Conservation (phyloP, 2,797 vertebrate genomes). For the Lacerta agilis region DNA sequence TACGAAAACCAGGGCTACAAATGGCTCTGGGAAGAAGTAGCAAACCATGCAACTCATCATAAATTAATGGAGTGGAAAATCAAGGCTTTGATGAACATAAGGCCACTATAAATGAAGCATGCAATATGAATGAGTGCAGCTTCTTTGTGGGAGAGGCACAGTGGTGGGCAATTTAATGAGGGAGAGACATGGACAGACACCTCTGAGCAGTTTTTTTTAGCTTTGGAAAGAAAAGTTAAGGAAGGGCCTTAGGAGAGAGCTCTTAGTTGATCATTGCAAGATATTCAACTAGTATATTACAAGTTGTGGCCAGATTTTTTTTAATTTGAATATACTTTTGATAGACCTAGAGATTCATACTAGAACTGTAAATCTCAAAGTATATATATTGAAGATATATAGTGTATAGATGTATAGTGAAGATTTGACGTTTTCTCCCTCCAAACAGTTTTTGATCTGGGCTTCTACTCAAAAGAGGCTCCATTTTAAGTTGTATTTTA, state of each 20-base stretch:
- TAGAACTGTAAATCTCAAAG: conserved; percentile 6
- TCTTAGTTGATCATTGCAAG: conserved; percentile 2
- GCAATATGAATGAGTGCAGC: conserved; percentile 50
- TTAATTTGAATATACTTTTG: not conserved
- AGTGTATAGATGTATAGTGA: no score
- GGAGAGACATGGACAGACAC: conserved; percentile 43
- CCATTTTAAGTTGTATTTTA: no score
- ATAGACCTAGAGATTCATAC: not conserved
- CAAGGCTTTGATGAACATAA: conserved; percentile 61
- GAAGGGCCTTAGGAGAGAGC: not conserved
- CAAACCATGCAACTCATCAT: conserved; percentile 52
- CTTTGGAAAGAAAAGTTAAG: conserved; percentile 26
- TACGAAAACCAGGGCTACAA: conserved; percentile 30
- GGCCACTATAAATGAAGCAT: conserved; percentile 54
- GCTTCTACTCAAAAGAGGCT: no score
- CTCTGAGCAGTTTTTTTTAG: conserved; percentile 44
- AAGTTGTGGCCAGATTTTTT: conserved; percentile 6
- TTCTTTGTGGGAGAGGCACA: conserved; percentile 50
- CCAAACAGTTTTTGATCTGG: no score
- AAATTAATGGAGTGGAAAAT: conserved; percentile 60
- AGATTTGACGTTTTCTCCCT: no score
- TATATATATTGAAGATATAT: not conserved
- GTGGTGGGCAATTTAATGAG: conserved; percentile 37
- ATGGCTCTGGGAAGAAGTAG: conserved; percentile 42
- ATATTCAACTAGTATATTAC: conserved; percentile 8